Percentiles rank a stretch among this genome's conserved stretches.
These are phyloP conservation scores for Formica aserva DNA, from an alignment of 2,888 invertebrate species.

Conservation along the genomic window DNA sequence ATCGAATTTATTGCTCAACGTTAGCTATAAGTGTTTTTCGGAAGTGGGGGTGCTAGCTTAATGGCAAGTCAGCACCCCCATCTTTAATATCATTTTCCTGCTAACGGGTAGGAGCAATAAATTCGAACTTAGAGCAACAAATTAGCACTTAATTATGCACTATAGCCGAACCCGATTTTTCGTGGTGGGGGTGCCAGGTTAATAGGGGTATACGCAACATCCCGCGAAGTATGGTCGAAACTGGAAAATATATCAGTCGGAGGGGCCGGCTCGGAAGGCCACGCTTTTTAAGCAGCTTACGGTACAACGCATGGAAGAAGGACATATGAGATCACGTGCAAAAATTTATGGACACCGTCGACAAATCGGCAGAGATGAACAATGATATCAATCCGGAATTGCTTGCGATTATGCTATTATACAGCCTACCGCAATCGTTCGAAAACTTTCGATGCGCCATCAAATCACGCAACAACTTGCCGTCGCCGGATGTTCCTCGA, in stretches of 20 bases:
- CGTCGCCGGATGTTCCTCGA: too few species aligned
- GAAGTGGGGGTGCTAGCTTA: too few species aligned
- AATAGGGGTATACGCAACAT: neutral
- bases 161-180: too few species aligned
- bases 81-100: too few species aligned
- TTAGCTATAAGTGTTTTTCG: too few species aligned
- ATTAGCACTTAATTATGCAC: too few species aligned
- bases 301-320: neutral
- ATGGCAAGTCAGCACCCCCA: too few species aligned
- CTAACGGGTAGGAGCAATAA: too few species aligned
- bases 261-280: slow-evolving; percentile 4
- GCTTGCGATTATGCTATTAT: neutral
- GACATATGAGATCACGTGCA: neutral
- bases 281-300: neutral
- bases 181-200: too few species aligned
- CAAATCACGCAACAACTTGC: neutral
- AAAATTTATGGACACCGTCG: neutral
- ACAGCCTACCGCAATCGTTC: neutral
- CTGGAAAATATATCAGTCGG: neutral
- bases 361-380: slow-evolving; percentile 7
- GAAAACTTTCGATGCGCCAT: neutral
- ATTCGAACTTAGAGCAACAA: too few species aligned
- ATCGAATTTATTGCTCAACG: too few species aligned
- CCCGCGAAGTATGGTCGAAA: slow-evolving; percentile 5
- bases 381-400: neutral